These are phyloP conservation scores for Gasterosteus nipponicus DNA, from an alignment of 2,113 vertebrate species.

Conservation along the genomic window DNA sequence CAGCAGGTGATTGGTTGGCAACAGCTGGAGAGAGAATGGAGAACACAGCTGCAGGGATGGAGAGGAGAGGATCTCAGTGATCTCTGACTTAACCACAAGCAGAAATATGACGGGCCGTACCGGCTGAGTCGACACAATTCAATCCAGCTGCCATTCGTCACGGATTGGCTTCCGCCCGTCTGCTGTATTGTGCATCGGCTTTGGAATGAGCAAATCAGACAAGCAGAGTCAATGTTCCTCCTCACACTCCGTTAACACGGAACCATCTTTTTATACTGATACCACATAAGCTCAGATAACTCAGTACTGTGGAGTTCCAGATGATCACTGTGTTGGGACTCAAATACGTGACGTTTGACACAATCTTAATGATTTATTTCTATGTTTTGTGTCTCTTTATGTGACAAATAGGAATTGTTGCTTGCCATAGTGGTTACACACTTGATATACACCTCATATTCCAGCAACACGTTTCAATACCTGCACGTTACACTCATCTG, in stretches of 20 bases:
- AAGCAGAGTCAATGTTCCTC: background rate
- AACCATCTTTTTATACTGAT: background rate
- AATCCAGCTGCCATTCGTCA: background rate
- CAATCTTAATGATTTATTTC: background rate
- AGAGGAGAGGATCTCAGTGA: slow-evolving; percentile 2
- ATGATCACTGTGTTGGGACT: background rate
- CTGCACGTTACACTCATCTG: background rate
- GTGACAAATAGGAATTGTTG: too few relatives aligned
- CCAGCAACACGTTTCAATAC: background rate
- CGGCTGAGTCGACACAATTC: background rate
- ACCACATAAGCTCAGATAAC: background rate
- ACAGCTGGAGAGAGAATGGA: slow-evolving; percentile 67
- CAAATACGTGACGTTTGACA: background rate
- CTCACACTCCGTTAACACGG: background rate
- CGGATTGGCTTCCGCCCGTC: background rate
- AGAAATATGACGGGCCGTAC: background rate
- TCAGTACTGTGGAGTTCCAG: background rate
- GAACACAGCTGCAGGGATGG: slow-evolving; percentile 64
- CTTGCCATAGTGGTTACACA: too few relatives aligned
- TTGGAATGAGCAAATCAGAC: background rate
- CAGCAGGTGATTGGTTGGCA: slow-evolving; percentile 66
- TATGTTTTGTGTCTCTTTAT: background rate
- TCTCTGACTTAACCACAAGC: background rate
- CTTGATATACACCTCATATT: too few relatives aligned
- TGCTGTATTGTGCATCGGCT: background rate